Conservation (phyloP, 2,888 invertebrate species). For the Augochlorella aurata region DNA sequence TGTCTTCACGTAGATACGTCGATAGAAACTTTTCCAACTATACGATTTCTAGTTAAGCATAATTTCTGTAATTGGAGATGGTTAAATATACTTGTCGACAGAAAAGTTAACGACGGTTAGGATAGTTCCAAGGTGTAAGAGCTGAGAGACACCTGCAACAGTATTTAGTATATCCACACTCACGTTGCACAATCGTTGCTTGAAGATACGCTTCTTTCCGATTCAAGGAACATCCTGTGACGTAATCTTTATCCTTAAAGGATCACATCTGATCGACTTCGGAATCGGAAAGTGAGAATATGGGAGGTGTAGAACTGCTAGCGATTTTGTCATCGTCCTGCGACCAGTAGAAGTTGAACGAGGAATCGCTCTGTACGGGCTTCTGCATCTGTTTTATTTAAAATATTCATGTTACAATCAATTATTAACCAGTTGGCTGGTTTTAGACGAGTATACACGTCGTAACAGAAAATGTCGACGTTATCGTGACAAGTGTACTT, state of each 20-base stretch:
- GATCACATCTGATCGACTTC: constrained; percentile 46
- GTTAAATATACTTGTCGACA: neutral
- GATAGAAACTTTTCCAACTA: neutral
- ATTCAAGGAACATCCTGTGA: neutral
- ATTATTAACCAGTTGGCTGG: neutral
- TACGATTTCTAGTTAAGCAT: neutral
- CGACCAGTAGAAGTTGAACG: neutral
- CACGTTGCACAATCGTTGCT: neutral
- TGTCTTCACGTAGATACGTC: neutral
- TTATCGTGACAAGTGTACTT: too few species aligned
- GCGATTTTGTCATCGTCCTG: constrained; percentile 63
- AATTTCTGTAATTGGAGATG: neutral
- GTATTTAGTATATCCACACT: too few species aligned
- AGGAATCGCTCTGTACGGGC: neutral
- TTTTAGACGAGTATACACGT: too few species aligned
- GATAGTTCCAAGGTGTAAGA: neutral
- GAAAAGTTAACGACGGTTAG: neutral
- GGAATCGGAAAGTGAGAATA: constrained; percentile 67
- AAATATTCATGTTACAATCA: neutral
- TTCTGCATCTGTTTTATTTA: constrained; percentile 6
- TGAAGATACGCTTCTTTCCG: neutral
- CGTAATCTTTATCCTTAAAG: neutral
- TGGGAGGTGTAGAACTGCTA: constrained; percentile 66
- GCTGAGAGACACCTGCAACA: neutral
- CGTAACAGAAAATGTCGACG: too few species aligned